Evolutionary conservation across 2,113 vertebrate species (phyloP), one percentile per base, ranked within the genome.

Genomic region (Sterrhoptilus dennistouni): DNA sequence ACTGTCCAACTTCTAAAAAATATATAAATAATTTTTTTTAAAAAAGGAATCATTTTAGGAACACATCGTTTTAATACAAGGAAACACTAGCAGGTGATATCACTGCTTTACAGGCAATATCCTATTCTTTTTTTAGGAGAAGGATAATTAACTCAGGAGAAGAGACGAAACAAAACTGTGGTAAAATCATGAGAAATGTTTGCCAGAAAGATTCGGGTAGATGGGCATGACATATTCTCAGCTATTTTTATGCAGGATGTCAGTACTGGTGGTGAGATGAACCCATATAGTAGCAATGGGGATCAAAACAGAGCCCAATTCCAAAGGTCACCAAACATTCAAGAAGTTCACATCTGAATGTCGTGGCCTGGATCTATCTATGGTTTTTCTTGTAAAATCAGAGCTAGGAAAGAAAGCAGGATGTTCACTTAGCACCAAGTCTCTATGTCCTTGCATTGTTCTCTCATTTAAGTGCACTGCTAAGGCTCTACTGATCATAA

Each of bases 401-500:
- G 49, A 82, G 47, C 29, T 36, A 36, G 79, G 42, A 91, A 53
- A 53, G 69, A 71, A 79, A 89, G 65, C 17, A 68, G 47, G 38
- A 87, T 5, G 3, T 33, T 87, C 9, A 0, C 70, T 83, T 75
- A 60, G 63, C 80, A 79, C 35, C 35, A 38, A 76, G 23, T n/a
- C 53, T 87, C 40, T 24, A 15, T 24, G 63, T 56, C 91, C 87
- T 95, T 94, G 89, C 59, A 64, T 47, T 94, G 70, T 65, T 97
- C 81, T 65, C 61, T 53, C 69, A 53, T 89, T 76, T 79, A 89
- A 93, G 61, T 49, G 45, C 52, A 35, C 72, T 76, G 84, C 78
- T 94, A 91, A 87, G 57, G 79, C 81, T 96, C 78, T 47, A 35
- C 69, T 89, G 91, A 84, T 93, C 94, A 89, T 93, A 90, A 89